Conservation (phyloP, 2,113 vertebrate genomes). For the Perca fluviatilis region DNA sequence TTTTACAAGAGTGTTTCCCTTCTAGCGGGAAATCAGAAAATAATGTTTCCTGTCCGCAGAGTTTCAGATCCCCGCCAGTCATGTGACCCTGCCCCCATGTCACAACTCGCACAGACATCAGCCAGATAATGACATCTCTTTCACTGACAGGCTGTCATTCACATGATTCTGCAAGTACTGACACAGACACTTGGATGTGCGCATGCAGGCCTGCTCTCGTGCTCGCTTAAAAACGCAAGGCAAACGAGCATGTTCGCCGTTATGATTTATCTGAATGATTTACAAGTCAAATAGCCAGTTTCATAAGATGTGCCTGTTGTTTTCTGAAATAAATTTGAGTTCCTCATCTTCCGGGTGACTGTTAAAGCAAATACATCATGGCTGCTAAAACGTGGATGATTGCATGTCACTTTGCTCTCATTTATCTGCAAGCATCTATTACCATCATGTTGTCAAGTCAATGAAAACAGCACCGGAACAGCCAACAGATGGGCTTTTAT, state of each 20-base stretch:
- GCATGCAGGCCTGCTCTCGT: conserved; percentile 20
- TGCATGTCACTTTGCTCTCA: conserved; percentile 73
- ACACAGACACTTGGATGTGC: conserved; percentile 12
- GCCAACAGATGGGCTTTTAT: conserved; percentile 68
- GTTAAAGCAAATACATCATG: conserved; percentile 73
- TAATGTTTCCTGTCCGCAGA: conserved; percentile 76
- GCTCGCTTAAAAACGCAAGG: conserved; percentile 46
- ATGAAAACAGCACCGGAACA: conserved; percentile 51
- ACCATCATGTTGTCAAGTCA: conserved; percentile 65
- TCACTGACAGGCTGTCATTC: conserved; percentile 78
- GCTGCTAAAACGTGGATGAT: conserved; percentile 74
- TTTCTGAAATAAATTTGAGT: conserved; percentile 73
- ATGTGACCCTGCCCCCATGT: conserved; percentile 64
- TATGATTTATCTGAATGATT: conserved; percentile 76
- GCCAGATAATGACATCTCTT: conserved; percentile 78
- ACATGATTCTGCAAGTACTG: conserved; percentile 39
- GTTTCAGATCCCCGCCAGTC: conserved; percentile 56
- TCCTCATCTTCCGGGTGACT: conserved; percentile 70
- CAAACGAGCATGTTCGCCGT: conserved; percentile 44
- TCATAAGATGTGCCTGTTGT: conserved; percentile 74
- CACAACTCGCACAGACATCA: conserved; percentile 64
- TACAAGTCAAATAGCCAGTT: conserved; percentile 80
- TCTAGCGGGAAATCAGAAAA: conserved; percentile 73
- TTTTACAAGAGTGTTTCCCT: conserved; percentile 70
- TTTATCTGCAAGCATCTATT: conserved; percentile 74